Evolutionary conservation across 2,797 vertebrate species (phyloP).

Genomic region (Hylomyscus alleni): DNA sequence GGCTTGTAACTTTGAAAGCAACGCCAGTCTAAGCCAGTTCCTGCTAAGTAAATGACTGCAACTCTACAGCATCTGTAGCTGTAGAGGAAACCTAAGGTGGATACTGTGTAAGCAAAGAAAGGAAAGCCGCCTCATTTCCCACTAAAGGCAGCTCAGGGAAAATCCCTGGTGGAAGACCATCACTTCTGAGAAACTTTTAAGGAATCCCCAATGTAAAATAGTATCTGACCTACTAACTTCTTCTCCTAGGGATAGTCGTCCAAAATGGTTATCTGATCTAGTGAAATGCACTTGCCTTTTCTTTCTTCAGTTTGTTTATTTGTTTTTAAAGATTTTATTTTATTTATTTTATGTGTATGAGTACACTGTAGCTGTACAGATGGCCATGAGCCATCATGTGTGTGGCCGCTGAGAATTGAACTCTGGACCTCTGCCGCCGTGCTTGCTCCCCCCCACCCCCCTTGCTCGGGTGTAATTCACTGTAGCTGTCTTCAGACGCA

Average conservation of each 20-base stretch:
- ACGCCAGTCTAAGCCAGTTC: background rate
- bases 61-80: background rate
- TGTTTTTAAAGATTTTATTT: too few species aligned
- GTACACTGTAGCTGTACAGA: too few species aligned
- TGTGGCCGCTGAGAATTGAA: too few species aligned
- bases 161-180: background rate
- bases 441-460: too few species aligned
- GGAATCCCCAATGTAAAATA: conserved; percentile 35
- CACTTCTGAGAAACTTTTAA: conserved; percentile 25
- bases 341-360: too few species aligned
- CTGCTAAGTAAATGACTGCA: conserved; percentile 12
- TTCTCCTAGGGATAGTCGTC: conserved; percentile 6
- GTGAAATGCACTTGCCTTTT: background rate
- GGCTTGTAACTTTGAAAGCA: conserved; percentile 58
- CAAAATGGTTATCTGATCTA: conserved; percentile 21
- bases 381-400: too few species aligned
- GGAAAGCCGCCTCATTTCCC: conserved; percentile 27
- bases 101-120: conserved; percentile 37
- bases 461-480: too few species aligned
- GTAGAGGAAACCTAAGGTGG: background rate
- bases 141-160: conserved; percentile 45
- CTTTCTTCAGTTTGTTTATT: background rate
- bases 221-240: background rate
- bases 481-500: too few species aligned
- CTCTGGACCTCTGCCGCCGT: too few species aligned